Percentiles rank a stretch among this genome's conserved stretches.
These are phyloP conservation scores for Rhinophrynus dorsalis DNA, from an alignment of 2,797 vertebrate species.

Conservation along the genomic window DNA sequence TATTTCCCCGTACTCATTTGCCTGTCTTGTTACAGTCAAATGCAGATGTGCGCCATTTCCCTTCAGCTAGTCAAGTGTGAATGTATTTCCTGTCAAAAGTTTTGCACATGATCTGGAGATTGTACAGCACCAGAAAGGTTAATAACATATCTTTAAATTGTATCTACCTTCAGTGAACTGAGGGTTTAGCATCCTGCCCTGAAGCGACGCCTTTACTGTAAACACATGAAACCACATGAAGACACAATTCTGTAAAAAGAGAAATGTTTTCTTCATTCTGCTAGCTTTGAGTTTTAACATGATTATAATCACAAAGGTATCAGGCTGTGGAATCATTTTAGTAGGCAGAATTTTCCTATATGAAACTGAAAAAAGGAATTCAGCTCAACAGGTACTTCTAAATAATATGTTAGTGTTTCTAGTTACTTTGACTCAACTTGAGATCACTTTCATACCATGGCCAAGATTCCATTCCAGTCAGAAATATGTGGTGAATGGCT, in stretches of 20 bases:
- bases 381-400: too few species aligned
- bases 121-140: constrained; percentile 2
- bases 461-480: too few species aligned
- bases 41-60: not conserved
- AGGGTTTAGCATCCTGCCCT: constrained; percentile 2
- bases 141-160: constrained; percentile 4
- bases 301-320: too few species aligned
- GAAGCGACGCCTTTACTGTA: constrained; percentile 2
- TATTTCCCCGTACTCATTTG: not conserved
- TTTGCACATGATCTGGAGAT: not conserved
- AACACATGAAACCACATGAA: not conserved
- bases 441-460: too few species aligned
- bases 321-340: too few species aligned
- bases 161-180: not conserved
- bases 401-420: too few species aligned
- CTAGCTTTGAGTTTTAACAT: too few species aligned
- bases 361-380: too few species aligned
- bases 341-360: too few species aligned
- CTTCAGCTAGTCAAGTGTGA: constrained; percentile 5
- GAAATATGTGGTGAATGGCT: too few species aligned
- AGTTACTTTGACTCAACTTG: too few species aligned
- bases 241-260: not conserved
- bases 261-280: not conserved
- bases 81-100: constrained; percentile 3
- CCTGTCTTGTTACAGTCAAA: not conserved